These are phyloP conservation scores for Xestia sexstrigata DNA, from an alignment of 2,888 invertebrate genomes.

Conservation along the genomic window DNA sequence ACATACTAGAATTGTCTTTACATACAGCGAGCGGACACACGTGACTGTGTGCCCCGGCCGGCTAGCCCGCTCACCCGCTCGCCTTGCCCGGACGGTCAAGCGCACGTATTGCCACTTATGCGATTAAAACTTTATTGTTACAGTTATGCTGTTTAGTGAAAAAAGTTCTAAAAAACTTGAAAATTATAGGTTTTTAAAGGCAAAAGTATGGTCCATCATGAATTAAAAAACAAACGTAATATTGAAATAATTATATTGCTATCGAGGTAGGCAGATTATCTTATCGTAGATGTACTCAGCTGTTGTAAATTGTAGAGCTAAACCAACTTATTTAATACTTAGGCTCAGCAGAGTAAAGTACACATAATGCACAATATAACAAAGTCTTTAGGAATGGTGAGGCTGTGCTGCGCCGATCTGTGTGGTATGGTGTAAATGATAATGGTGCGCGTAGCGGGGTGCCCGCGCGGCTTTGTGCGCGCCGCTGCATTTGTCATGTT, in stretches of 20 bases:
- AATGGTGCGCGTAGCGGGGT: constrained; percentile 77
- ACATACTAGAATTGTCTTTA: constrained; percentile 84
- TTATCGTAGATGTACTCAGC: constrained; percentile 2
- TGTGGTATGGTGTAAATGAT: constrained; percentile 77
- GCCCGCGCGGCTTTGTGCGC: constrained; percentile 79
- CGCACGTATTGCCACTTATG: constrained; percentile 53
- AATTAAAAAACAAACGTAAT: constrained; percentile 34
- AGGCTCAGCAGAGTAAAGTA: constrained; percentile 30
- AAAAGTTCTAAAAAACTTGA: constrained; percentile 14
- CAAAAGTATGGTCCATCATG: constrained; percentile 1
- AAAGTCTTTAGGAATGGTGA: constrained; percentile 52
- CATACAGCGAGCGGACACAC: constrained; percentile 76
- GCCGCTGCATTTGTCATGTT: constrained; percentile 88
- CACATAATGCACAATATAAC: constrained; percentile 42
- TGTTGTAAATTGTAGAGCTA: neutral
- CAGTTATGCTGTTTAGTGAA: constrained; percentile 24
- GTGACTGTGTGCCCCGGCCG: constrained; percentile 72
- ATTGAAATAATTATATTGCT: neutral
- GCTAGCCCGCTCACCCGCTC: constrained; percentile 14
- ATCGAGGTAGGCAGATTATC: neutral
- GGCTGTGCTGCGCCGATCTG: constrained; percentile 59
- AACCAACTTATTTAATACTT: neutral
- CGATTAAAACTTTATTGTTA: constrained; percentile 53
- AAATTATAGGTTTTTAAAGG: constrained; percentile 24
- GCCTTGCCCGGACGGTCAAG: constrained; percentile 50